Conservation (phyloP, 2,797 vertebrate species). For the Poeciliopsis paucimaculata region DNA sequence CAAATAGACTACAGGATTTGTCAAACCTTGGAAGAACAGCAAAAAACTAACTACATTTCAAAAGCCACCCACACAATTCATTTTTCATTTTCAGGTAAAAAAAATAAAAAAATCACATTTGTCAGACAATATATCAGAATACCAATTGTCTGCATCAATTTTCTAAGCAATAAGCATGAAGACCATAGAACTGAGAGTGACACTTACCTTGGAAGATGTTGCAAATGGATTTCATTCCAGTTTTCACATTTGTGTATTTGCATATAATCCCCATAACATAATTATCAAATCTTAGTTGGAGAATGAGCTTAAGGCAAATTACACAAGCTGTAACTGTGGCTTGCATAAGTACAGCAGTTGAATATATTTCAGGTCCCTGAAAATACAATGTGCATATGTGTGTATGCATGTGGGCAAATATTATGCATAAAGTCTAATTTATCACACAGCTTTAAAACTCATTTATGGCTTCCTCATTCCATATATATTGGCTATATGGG, state of each 20-base stretch:
- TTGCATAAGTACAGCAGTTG: not conserved
- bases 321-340: conserved; percentile 4
- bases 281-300: conserved; percentile 7
- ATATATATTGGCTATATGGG: not conserved
- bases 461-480: conserved; percentile 14
- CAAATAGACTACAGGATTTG: not conserved
- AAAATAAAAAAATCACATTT: not conserved
- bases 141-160: conserved; percentile 24
- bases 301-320: conserved; percentile 2
- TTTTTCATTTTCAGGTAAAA: not conserved
- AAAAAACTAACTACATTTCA: not conserved
- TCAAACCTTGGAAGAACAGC: not conserved
- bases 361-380: conserved; percentile 3
- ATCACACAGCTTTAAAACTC: conserved; percentile 11
- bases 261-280: not conserved
- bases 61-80: not conserved
- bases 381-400: not conserved
- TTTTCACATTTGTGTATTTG: conserved; percentile 16
- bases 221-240: conserved; percentile 28
- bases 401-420: not conserved
- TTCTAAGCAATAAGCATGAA: conserved; percentile 17
- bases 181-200: conserved; percentile 23
- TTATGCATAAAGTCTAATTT: conserved; percentile 4
- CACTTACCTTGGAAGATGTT: conserved; percentile 74
- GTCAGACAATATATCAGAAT: conserved; percentile 3